Evolutionary conservation across 1,140 invertebrate genomes (phyloP), one percentile per base, ranked within the genome.

Genomic region (Musca vetustissima): DNA sequence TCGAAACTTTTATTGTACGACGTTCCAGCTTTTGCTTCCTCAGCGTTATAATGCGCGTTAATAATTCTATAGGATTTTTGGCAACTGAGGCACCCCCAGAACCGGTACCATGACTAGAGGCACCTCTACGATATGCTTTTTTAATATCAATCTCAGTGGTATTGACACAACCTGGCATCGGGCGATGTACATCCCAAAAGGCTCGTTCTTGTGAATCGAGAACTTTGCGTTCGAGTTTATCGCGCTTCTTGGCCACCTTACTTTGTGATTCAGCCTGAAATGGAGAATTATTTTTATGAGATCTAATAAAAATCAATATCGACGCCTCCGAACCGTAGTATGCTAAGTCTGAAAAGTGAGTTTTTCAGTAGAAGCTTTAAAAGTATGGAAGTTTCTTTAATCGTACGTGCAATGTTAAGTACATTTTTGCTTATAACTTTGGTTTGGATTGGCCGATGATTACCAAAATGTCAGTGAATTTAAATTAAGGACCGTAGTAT

Each of bases 181-280:
- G 98, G 78, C 98, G 86, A 83, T 99, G 97, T 0, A 99, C 96
- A 84, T 99, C 98, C 98, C 98, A 99, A 83, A 99, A 99, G 1
- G 97, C 98, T 77, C 98, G 86, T 83, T 99, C 98, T 84, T 99
- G 98, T 78, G 96, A 98, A 84, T 99, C 98, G 21, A 99, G 83
- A 36, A 99, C 96, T 85, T 99, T 99, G 59, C 98, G 85, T 83
- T 99, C 98, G 71, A 98, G 82, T 81, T 99, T 99, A 80, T 99
- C 98, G 57, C 98, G 86, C 79, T 99, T 99, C 83, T 99, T 99
- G 83, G 99, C 98, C 24, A 99, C 97, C 88, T 98, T 97, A 77
- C 86, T 89, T 78, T 90, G 89, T 2, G 89, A 89, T 66, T 82
- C 80, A 9, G 78, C 84, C 84, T 74, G 73, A 24, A 48, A 24